Base-by-base conservation (phyloP, 2,113 vertebrate species). In the Donacobius atricapilla region DNA sequence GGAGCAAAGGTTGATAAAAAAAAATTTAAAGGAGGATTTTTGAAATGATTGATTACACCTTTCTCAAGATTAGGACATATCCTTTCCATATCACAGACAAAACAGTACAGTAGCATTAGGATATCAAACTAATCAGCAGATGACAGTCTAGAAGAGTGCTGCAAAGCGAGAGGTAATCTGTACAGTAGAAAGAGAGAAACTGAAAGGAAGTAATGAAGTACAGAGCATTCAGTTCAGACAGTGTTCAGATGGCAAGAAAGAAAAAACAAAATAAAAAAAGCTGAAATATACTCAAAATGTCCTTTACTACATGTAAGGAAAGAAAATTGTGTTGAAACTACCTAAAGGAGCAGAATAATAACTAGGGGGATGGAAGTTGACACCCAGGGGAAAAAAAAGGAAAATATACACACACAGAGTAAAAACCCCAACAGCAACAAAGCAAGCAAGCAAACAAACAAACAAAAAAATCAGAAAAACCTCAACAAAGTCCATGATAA, bases 331-430 rank as follows among this genome's bases (percentile, higher is more conserved):
- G n/a, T 80, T 87, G n/a, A 60, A 79, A 79, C 37, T 94, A 81
- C 69, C 56, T 83, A 90, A 91, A 93, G 94, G 82, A 84, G 37
- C 22, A 60, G 77, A 95, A 88, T 69, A 93, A 84, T 78, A 90
- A 88, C 37, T 12, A 7, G 2, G 17, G 6, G 10, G 6, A 3
- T 57, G 33, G 13, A 5, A 27, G 5, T 4, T 17, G 51, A 68
- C 23, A 13, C 17, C 10, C 3, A 47, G 12, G 10, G 8, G 4
- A 45, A n/a, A n/a, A 24, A 50, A 31, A 31, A 15, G 4, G 18
- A 27, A 48, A 27, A 14, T 13, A 33, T 3, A 10, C 4, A 31
- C 5, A 22, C 10, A 13, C 5, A 47, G 0, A 21, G 12, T 33
- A 28, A 47, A 15, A 48, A 18, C 3, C 7, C 30, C 15, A 60